phyloP scores from a whole-genome alignment of 2,888 invertebrate genomes.

The Rhingia campestris region DNA sequence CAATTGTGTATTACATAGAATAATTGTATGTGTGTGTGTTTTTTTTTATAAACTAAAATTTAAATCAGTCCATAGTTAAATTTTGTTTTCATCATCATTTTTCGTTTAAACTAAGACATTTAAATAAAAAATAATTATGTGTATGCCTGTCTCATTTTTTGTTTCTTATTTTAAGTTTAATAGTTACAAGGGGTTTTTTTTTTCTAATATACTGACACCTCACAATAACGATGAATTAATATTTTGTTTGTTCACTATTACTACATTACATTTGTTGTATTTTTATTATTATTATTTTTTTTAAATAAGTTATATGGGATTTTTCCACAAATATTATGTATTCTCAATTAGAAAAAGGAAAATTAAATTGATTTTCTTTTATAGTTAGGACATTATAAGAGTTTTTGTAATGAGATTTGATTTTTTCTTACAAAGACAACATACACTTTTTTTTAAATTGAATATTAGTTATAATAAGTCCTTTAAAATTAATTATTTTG shows the following conservation, averaged over 20 bases:
- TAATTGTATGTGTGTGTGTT: conserved; percentile 2
- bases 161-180: conserved; percentile 50
- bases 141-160: conserved; percentile 55
- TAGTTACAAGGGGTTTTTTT: conserved; percentile 58
- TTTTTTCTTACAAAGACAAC: conserved; percentile 68
- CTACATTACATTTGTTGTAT: conserved; percentile 64
- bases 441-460: conserved; percentile 61
- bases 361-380: conserved; percentile 43
- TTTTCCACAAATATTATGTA: conserved; percentile 20
- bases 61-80: conserved; percentile 76
- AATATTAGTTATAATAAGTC: conserved; percentile 61
- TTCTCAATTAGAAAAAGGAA: conserved; percentile 43
- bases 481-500: conserved; percentile 52
- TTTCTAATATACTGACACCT: conserved; percentile 63
- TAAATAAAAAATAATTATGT: conserved; percentile 27
- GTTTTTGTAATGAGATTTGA: conserved; percentile 56
- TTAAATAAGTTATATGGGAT: conserved; percentile 38
- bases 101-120: conserved; percentile 39
- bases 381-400: conserved; percentile 65
- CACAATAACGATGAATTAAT: conserved; percentile 71
- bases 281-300: conserved; percentile 16
- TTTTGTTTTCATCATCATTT: conserved; percentile 45
- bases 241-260: conserved; percentile 48
- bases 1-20: conserved; percentile 23
- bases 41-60: conserved; percentile 68